Percentiles rank a stretch among this genome's conserved stretches.
Evolutionary conservation across 2,113 vertebrate species (phyloP).

Genomic region (Ictalurus furcatus): DNA sequence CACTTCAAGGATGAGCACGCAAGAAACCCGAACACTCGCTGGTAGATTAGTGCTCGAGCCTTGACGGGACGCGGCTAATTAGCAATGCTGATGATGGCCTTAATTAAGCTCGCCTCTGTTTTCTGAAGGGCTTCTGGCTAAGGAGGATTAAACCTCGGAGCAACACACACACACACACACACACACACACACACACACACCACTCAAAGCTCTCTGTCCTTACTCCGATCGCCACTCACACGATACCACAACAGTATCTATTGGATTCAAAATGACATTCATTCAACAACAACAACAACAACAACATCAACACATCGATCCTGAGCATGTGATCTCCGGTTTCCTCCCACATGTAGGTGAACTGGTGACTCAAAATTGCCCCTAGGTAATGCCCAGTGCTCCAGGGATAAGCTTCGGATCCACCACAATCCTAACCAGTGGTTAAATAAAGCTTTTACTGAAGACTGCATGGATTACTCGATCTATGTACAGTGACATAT

Average conservation of each 20-base stretch:
- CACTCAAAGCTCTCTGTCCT: background rate
- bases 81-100: constrained; percentile 61
- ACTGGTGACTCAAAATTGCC: background rate
- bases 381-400: background rate
- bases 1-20: constrained; percentile 48
- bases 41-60: constrained; percentile 54
- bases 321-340: background rate
- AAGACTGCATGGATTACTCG: background rate
- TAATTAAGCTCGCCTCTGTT: constrained; percentile 61
- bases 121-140: constrained; percentile 51
- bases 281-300: too few relatives aligned
- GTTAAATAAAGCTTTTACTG: background rate
- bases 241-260: background rate
- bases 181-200: background rate
- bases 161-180: background rate
- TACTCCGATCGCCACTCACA: background rate
- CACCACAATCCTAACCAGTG: background rate
- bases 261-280: background rate
- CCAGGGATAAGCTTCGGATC: background rate
- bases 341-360: background rate
- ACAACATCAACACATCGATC: too few relatives aligned
- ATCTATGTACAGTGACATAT: background rate
- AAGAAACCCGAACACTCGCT: constrained; percentile 25
- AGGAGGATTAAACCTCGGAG: constrained; percentile 13
- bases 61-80: constrained; percentile 66